Evolutionary conservation across 2,888 invertebrate species (phyloP), one percentile per base, ranked within the genome.

Genomic region (Drosophila trichaetosa): DNA sequence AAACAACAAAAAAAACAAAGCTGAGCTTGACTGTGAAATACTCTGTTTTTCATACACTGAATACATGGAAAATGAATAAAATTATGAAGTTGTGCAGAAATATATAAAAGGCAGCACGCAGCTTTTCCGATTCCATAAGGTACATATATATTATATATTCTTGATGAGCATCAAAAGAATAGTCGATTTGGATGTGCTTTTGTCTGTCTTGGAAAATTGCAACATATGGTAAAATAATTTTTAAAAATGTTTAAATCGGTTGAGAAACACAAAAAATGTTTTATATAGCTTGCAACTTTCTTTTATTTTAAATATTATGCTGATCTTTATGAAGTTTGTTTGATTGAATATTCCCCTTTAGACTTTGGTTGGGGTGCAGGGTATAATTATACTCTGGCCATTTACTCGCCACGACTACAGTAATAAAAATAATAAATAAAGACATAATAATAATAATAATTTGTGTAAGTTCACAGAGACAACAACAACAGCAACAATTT

Each of bases 391-490:
- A 46, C 27, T 40, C 42, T 42, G 46, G 46, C 29, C 58, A 49
- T 8, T 63, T 56, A 59, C 46, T 36, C 21, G 49, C 49, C 31
- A 46, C 51, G 10, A 40, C 49, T 60, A 8, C 4, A 13, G 36
- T 1, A 16, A 42, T 11, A 31, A 31, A 56, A 49, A 21, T 31
- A 54, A 31, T 18, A 31, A 72, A 56, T 58, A 77, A 46, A 46
- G 21, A 42, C n/a, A 60, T 57, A 66, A 73, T 64, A 42, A 62
- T 29, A 29, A 29, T 74, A 70, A 61, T 24, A 61, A 71, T 61
- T 62, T 53, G 68, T 78, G 80, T 71, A 79, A 78, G 56, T 79
- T 79, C 71, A 78, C 59, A 60, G 53, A 42, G 59, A 40, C 56
- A 24, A 34, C 53, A 7, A 29, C 29, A 29, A 29, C 66, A 79